A percentile compares a stretch with the other conserved stretches of the same genome.
These are phyloP conservation scores for Lophotriccus pileatus DNA, from an alignment of 2,797 vertebrate species.

Conservation along the genomic window DNA sequence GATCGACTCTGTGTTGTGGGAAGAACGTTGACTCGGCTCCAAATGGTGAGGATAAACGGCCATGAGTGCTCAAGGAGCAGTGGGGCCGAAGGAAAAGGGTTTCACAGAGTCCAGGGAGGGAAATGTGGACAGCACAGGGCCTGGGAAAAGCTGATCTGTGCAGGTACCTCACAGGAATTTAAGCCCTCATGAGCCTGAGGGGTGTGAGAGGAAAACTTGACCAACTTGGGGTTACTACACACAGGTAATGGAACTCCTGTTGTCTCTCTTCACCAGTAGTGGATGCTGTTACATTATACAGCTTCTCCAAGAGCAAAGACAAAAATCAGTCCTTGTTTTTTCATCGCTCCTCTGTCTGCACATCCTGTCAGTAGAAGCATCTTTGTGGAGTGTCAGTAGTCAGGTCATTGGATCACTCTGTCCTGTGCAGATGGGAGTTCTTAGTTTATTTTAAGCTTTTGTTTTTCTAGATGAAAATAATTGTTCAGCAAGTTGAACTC, in stretches of 20 bases:
- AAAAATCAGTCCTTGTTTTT: background rate
- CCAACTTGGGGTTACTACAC: background rate
- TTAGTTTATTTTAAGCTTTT: slow-evolving; percentile 48
- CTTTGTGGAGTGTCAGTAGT: background rate
- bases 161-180: background rate
- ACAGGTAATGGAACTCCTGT: background rate
- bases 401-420: background rate
- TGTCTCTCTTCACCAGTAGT: fast-evolving
- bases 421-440: background rate
- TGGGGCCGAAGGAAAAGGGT: fast-evolving
- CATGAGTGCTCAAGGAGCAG: background rate
- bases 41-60: background rate
- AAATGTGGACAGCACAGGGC: background rate
- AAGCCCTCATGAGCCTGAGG: background rate
- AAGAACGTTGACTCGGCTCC: background rate
- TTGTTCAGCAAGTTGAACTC: slow-evolving; percentile 24
- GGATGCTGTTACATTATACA: background rate
- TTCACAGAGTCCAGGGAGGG: background rate
- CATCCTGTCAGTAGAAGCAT: background rate
- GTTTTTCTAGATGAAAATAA: slow-evolving; percentile 34
- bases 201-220: background rate
- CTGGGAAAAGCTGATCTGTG: background rate
- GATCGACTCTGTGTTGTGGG: background rate
- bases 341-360: background rate
- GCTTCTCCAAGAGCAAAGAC: background rate